These are phyloP conservation scores for Selene dorsalis DNA, from an alignment of 2,797 vertebrate genomes.

Conservation along the genomic window DNA sequence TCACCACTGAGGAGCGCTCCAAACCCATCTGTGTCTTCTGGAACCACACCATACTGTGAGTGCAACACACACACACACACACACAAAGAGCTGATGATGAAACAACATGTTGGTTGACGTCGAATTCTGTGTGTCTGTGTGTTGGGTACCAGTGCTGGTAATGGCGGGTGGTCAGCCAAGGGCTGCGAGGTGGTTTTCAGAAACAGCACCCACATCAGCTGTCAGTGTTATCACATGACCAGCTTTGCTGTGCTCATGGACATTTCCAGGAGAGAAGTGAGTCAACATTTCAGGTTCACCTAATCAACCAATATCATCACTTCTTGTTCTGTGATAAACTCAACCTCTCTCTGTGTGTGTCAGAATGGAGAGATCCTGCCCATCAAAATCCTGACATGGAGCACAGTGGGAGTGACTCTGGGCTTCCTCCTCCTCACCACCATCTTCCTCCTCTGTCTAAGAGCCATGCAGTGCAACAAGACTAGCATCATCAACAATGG, in stretches of 20 bases:
- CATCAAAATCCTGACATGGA: slow-evolving; percentile 90
- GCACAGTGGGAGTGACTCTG: slow-evolving; percentile 89
- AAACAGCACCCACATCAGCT: slow-evolving; percentile 94
- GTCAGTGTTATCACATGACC: slow-evolving; percentile 96
- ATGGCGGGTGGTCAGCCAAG: slow-evolving; percentile 93
- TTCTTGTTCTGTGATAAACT: neutral
- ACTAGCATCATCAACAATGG: slow-evolving; percentile 91
- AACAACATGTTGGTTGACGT: neutral
- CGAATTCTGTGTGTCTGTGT: slow-evolving; percentile 3
- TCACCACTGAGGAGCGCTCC: slow-evolving; percentile 92
- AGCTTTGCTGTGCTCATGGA: slow-evolving; percentile 98
- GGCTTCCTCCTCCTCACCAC: slow-evolving; percentile 90
- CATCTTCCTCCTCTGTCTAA: slow-evolving; percentile 87
- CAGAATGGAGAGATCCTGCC: slow-evolving; percentile 97
- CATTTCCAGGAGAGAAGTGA: slow-evolving; percentile 92
- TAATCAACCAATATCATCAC: neutral
- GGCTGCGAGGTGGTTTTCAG: slow-evolving; percentile 94
- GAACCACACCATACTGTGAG: slow-evolving; percentile 96
- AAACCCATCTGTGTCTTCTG: slow-evolving; percentile 98
- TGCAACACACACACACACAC: neutral
- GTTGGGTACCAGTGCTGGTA: slow-evolving; percentile 76
- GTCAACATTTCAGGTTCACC: neutral
- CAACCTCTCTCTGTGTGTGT: neutral
- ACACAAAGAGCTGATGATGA: neutral
- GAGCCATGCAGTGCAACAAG: slow-evolving; percentile 89